phyloP scores from a whole-genome alignment of 2,113 vertebrate species.

The Barbus barbus region DNA sequence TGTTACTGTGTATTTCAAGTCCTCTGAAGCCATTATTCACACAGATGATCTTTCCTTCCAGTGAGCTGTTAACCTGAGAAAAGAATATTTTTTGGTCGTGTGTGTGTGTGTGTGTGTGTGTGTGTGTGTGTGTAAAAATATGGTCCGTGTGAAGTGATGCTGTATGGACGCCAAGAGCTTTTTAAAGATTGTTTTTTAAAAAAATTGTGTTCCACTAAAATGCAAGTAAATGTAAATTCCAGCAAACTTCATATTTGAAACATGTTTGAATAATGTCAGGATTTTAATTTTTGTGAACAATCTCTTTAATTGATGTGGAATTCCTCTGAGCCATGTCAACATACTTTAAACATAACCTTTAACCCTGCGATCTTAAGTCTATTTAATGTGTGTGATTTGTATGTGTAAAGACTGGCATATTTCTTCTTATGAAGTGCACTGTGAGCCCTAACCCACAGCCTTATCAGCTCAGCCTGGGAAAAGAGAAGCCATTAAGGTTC shows the following conservation, averaged over 20 bases:
- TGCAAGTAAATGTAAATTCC: background rate
- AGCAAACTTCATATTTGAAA: background rate
- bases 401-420: constrained; percentile 37
- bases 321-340: background rate
- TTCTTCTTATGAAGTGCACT: constrained; percentile 13
- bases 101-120: too few species aligned
- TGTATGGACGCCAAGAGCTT: background rate
- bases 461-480: constrained; percentile 71
- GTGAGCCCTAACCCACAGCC: constrained; percentile 41
- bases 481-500: constrained; percentile 77
- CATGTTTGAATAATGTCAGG: background rate
- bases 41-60: too few species aligned
- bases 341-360: constrained; percentile 26
- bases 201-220: background rate
- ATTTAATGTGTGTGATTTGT: constrained; percentile 32
- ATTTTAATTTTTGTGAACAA: background rate
- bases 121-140: too few species aligned
- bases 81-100: too few species aligned
- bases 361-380: constrained; percentile 26
- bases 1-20: too few species aligned
- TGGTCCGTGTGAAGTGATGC: background rate
- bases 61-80: too few species aligned
- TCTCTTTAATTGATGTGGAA: background rate
- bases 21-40: too few species aligned
- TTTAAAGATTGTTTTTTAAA: background rate